phyloP scores from a whole-genome alignment of 2,797 vertebrate species.

The Periparus ater region DNA sequence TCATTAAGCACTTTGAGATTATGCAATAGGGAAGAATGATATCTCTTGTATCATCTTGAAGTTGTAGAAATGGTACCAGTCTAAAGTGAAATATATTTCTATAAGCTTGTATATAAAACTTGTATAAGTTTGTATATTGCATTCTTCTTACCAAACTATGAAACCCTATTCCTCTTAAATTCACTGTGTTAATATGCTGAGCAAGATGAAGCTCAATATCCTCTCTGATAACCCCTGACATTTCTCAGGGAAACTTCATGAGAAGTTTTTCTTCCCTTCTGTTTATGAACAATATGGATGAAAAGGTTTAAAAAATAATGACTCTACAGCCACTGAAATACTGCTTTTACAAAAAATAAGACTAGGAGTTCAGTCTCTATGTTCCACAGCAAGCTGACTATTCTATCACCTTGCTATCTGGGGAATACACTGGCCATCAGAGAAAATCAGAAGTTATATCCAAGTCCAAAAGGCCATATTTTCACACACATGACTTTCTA shows the following conservation, averaged over 20 bases:
- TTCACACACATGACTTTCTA: background rate
- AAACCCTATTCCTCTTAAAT: background rate
- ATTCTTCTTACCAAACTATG: background rate
- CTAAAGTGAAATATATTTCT: background rate
- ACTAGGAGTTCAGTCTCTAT: background rate
- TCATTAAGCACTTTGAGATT: background rate
- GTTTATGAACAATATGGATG: background rate
- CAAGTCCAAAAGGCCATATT: background rate
- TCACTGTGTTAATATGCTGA: background rate
- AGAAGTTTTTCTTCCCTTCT: background rate
- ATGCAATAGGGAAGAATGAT: background rate
- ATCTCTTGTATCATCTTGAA: background rate
- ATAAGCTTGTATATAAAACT: no score
- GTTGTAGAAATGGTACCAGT: background rate
- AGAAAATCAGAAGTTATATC: background rate
- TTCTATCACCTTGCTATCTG: background rate
- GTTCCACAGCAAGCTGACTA: background rate
- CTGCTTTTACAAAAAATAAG: background rate
- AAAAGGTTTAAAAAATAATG: background rate
- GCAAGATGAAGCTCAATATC: background rate
- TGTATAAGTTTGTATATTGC: fast-evolving
- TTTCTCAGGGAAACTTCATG: background rate
- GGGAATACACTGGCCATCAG: background rate
- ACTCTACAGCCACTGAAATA: background rate
- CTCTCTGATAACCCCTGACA: background rate